A percentile compares a stretch with the other conserved stretches of the same genome.
phyloP scores from a whole-genome alignment of 1,140 invertebrate species.

The Drosophila ficusphila region DNA sequence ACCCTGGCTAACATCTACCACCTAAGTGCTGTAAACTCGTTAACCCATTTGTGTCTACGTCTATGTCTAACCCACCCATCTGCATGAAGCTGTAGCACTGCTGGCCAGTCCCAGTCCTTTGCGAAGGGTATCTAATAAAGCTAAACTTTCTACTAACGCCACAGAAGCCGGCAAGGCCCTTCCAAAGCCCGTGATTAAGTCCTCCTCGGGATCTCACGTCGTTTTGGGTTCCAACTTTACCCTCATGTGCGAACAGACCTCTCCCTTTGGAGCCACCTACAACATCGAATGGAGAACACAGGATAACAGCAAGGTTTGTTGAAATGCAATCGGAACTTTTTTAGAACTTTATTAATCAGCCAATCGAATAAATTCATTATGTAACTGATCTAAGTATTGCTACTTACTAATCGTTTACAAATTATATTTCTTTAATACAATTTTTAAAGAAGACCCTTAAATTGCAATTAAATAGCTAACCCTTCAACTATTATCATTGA shows the following conservation, averaged over 20 bases:
- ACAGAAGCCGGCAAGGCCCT: conserved; percentile 68
- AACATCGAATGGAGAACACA: conserved; percentile 78
- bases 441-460: too few species aligned
- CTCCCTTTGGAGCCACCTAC: conserved; percentile 57
- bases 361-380: too few species aligned
- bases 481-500: too few species aligned
- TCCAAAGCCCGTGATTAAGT: conserved; percentile 76
- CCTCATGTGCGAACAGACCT: conserved; percentile 73
- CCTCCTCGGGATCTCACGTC: conserved; percentile 69
- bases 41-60: conserved; percentile 40
- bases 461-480: too few species aligned
- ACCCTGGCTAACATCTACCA: conserved; percentile 9
- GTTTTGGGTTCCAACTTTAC: conserved; percentile 64
- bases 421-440: too few species aligned
- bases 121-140: conserved; percentile 39
- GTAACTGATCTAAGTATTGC: too few species aligned
- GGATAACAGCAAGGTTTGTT: neutral
- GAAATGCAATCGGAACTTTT: too few species aligned
- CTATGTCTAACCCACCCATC: conserved; percentile 40
- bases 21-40: conserved; percentile 11
- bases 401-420: too few species aligned
- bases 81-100: conserved; percentile 64
- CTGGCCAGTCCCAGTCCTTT: conserved; percentile 30
- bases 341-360: too few species aligned
- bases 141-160: conserved; percentile 19